Base-by-base conservation (phyloP, 2,113 vertebrate species). In the Ciconia boyciana region DNA sequence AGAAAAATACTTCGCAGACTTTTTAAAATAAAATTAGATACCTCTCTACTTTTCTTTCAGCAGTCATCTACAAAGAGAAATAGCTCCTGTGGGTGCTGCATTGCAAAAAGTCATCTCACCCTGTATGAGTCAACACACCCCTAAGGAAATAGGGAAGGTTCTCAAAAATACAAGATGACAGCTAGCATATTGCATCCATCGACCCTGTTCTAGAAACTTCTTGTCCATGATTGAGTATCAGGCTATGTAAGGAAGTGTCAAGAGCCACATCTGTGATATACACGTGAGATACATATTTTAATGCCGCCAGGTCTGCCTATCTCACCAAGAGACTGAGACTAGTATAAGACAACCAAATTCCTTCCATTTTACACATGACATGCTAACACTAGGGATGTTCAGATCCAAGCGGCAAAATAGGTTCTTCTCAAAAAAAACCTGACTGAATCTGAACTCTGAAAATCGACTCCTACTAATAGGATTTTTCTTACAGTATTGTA, bases 11-110 rank as follows among this genome's bases (percentile, higher is more conserved):
- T 3, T 79, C 6, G 5, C 4, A 1, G 3, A 29, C 32, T 79
- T 13, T 93, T 96, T 87, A 95, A 92, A 96, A 69, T 71, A 44
- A 65, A 90, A 91, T 87, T 87, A 41, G 51, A 75, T 81, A 32
- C 9, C 34, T 87, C 74, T 74, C 22, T 88, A 46, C 25, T 85
- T 94, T 65, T 71, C 32, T 68, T 75, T 84, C 51, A 52, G 20
- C 34, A 58, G 26, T 46, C 26, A 80, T 92, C 44, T 83, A 34
- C 43, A 81, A 82, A 64, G 58, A 81, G 19, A 72, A 95, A 49
- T 32, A 74, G 7, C 25, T 72, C 44, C 60, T 65, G 4, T 71
- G 65, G 77, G 15, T 82, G 13, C 51, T 82, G 58, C 61, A 22
- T 54, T 76, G 34, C n/a, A 90, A 41, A 66, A 87, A 88, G 52